phyloP scores from a whole-genome alignment of 2,888 invertebrate genomes.

The Apotomis turbidana region DNA sequence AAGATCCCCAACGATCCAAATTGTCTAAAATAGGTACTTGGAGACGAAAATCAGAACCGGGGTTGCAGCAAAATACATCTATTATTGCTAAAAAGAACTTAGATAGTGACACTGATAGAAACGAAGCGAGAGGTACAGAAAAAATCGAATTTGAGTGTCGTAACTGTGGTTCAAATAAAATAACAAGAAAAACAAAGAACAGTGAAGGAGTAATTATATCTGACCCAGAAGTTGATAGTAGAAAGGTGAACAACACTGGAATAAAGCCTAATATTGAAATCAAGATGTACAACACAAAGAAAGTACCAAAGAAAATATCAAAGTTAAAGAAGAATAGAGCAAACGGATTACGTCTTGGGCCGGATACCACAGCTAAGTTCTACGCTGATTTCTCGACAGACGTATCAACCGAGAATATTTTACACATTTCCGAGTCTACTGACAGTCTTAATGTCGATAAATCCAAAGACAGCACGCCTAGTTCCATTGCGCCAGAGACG shows the following conservation, averaged over 20 bases:
- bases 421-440: slow-evolving; percentile 86
- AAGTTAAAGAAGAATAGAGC: slow-evolving; percentile 87
- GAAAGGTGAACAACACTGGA: slow-evolving; percentile 52
- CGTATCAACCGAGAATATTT: slow-evolving; percentile 84
- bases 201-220: slow-evolving; percentile 65
- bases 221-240: slow-evolving; percentile 68
- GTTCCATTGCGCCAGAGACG: slow-evolving; percentile 55
- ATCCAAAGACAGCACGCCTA: slow-evolving; percentile 55
- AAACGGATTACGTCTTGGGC: slow-evolving; percentile 75
- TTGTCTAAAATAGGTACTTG: slow-evolving; percentile 85
- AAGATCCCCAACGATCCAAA: slow-evolving; percentile 78
- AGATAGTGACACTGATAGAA: slow-evolving; percentile 70
- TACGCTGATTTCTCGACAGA: slow-evolving; percentile 87
- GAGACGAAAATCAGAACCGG: slow-evolving; percentile 89
- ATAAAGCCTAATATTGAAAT: slow-evolving; percentile 77
- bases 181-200: slow-evolving; percentile 62
- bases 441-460: slow-evolving; percentile 83
- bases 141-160: slow-evolving; percentile 79
- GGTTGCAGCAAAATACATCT: slow-evolving; percentile 76
- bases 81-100: slow-evolving; percentile 66
- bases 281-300: slow-evolving; percentile 87
- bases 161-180: slow-evolving; percentile 77
- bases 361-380: slow-evolving; percentile 85
- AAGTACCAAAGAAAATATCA: slow-evolving; percentile 88
- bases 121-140: slow-evolving; percentile 66